Percentiles rank a stretch among this genome's conserved stretches.
Conservation (phyloP, 2,888 invertebrate genomes). For the Netelia fuscicornis region DNA sequence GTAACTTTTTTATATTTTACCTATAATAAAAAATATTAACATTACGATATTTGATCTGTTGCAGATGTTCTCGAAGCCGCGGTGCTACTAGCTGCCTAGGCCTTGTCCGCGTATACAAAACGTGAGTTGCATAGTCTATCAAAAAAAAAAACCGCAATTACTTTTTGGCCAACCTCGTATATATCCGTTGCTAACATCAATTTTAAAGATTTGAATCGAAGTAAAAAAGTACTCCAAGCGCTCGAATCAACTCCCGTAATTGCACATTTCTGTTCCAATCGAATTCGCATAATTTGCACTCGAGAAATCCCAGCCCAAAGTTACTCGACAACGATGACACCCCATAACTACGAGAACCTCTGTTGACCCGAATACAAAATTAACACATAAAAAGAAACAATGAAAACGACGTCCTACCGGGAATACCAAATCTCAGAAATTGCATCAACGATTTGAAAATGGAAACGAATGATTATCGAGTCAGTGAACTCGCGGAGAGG, state of each 20-base stretch:
- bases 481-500: slow-evolving; percentile 12
- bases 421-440: background rate
- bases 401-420: background rate
- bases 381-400: no score
- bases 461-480: slow-evolving; percentile 27
- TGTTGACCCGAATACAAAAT: no score
- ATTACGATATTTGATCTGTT: slow-evolving; percentile 73
- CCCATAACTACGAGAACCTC: no score
- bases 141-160: background rate
- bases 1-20: background rate
- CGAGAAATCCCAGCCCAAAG: no score
- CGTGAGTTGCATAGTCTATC: slow-evolving; percentile 73
- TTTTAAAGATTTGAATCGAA: no score
- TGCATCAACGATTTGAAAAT: slow-evolving; percentile 1
- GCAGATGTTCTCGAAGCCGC: slow-evolving; percentile 81
- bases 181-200: no score
- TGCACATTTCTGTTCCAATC: no score
- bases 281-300: no score
- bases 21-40: slow-evolving; percentile 13
- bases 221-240: no score
- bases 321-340: no score
- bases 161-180: no score
- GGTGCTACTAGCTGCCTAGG: slow-evolving; percentile 74
- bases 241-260: no score
- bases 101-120: slow-evolving; percentile 79